phyloP scores from a whole-genome alignment of 2,797 vertebrate species.

The Acrocephalus scirpaceus region DNA sequence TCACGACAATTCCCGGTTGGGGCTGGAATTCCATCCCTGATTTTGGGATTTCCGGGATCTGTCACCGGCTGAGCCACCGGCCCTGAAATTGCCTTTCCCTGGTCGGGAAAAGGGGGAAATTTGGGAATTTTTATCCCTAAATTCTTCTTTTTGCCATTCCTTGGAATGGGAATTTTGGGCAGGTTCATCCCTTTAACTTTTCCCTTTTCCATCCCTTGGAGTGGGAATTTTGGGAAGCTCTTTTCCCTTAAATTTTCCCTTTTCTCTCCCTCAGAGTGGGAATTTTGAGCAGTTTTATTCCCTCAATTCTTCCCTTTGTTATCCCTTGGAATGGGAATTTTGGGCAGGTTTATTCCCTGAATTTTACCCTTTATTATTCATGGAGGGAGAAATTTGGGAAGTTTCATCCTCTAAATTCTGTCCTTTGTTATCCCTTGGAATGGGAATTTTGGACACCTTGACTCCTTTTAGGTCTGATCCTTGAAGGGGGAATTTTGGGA shows the following conservation, averaged over 20 bases:
- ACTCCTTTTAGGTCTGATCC: background rate
- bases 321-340: background rate
- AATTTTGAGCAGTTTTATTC: background rate
- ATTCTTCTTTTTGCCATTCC: too few relatives aligned
- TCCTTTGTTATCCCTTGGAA: background rate
- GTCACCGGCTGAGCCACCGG: too few relatives aligned
- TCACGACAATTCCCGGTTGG: rapidly evolving
- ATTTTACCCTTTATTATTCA: too few relatives aligned
- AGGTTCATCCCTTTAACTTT: background rate
- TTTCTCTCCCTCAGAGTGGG: background rate
- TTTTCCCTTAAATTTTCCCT: too few relatives aligned
- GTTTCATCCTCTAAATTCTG: too few relatives aligned
- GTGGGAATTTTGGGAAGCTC: background rate
- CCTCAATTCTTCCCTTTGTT: rapidly evolving
- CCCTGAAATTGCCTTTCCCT: too few relatives aligned
- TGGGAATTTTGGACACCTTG: rapidly evolving
- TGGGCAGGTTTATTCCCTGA: too few relatives aligned
- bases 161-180: background rate
- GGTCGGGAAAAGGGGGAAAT: too few relatives aligned
- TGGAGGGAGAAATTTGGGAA: background rate
- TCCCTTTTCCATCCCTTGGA: too few relatives aligned
- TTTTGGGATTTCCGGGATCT: background rate
- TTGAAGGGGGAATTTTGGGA: too few relatives aligned
- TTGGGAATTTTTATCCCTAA: too few relatives aligned
- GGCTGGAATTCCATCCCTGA: background rate